phyloP scores from a whole-genome alignment of 37 sponge, comb jelly and placozoan species.

The Spongilla lacustris region DNA sequence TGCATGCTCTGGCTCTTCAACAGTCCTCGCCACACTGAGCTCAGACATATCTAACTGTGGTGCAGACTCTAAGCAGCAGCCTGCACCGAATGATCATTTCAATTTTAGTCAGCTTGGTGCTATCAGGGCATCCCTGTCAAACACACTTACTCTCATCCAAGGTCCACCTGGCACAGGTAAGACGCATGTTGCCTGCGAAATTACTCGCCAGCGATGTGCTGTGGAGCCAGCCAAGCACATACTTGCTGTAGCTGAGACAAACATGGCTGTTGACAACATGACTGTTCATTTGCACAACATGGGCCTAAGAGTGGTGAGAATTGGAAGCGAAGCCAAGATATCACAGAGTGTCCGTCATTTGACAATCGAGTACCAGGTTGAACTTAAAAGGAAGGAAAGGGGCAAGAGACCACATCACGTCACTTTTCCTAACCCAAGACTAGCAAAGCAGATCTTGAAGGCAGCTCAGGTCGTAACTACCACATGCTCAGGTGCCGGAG shows the following conservation, averaged over 20 bases:
- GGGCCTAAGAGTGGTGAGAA: conserved; percentile 48
- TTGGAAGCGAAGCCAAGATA: conserved; percentile 50
- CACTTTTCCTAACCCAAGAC: background rate
- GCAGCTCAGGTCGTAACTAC: conserved; percentile 65
- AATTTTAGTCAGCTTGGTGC: conserved; percentile 67
- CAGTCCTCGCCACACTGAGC: background rate
- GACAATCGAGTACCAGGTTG: conserved; percentile 54
- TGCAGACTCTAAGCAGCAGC: background rate
- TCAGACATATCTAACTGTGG: background rate
- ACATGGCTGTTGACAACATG: conserved; percentile 79
- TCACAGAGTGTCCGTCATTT: conserved; percentile 39
- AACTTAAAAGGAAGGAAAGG: conserved; percentile 44
- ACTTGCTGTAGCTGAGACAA: conserved; percentile 78
- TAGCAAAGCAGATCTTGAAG: conserved; percentile 42
- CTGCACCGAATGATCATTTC: conserved; percentile 9
- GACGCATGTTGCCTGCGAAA: conserved; percentile 73
- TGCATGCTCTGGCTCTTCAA: background rate
- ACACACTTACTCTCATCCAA: conserved; percentile 71
- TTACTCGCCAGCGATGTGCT: conserved; percentile 23
- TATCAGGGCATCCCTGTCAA: conserved; percentile 45
- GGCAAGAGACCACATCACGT: conserved; percentile 18
- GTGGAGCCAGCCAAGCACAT: conserved; percentile 4
- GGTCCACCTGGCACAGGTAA: conserved; percentile 92
- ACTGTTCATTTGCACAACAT: conserved; percentile 32
- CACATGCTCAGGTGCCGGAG: conserved; percentile 72